phyloP scores from a whole-genome alignment of 2,797 vertebrate genomes.

The Eulemur rubriventer region DNA sequence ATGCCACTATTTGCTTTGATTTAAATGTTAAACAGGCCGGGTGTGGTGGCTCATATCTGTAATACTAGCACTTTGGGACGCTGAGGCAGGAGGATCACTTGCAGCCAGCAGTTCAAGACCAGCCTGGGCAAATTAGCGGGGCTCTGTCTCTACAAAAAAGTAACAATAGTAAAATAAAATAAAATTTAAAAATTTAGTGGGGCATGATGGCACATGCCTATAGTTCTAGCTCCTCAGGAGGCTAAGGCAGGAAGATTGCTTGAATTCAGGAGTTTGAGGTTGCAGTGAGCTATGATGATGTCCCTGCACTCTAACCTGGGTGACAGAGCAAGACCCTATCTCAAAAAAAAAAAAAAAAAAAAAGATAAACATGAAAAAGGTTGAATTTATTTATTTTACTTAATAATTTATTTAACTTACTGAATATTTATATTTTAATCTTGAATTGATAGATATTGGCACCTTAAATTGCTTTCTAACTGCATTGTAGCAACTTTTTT shows the following conservation, averaged over 20 bases:
- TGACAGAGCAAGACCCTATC: neutral
- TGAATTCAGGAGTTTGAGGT: neutral
- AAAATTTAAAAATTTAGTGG: neutral
- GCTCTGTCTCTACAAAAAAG: neutral
- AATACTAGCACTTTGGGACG: neutral
- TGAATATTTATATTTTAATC: constrained; percentile 14
- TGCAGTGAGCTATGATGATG: neutral
- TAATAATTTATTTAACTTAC: neutral
- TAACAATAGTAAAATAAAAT: neutral
- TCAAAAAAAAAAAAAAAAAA: too few species aligned
- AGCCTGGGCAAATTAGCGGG: neutral
- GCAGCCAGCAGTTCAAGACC: neutral
- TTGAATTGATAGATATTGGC: neutral
- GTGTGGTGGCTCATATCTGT: neutral
- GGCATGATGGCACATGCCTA: neutral
- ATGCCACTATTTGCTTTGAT: neutral
- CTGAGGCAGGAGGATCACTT: neutral
- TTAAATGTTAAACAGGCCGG: neutral
- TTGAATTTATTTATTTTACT: neutral
- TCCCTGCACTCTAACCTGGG: neutral
- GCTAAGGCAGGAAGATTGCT: neutral
- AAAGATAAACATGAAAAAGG: neutral
- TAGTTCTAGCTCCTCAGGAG: neutral
- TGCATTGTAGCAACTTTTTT: neutral
- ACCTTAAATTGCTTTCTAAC: neutral